These are phyloP conservation scores for Lepisosteus osseus DNA, from an alignment of 2,113 vertebrate species.

Conservation along the genomic window DNA sequence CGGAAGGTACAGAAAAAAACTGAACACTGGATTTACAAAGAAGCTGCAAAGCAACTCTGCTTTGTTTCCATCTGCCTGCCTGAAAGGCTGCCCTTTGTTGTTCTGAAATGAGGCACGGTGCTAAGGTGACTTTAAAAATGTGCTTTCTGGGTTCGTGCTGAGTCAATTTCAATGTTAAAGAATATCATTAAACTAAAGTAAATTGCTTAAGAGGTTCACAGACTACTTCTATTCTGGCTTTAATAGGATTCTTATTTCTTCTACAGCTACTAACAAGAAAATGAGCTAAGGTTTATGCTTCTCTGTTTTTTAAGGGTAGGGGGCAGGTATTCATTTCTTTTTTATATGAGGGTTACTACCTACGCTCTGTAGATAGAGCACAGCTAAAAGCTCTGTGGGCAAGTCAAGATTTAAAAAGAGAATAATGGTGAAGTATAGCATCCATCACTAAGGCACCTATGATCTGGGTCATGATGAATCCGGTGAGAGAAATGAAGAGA, in stretches of 20 bases:
- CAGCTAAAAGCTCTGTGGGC: too few species aligned
- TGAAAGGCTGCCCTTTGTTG: background rate
- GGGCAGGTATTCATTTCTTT: too few species aligned
- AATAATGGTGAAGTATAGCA: too few species aligned
- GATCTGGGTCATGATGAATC: too few species aligned
- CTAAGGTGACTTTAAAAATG: slow-evolving; percentile 1
- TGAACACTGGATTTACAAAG: background rate
- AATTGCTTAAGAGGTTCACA: background rate
- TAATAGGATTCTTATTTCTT: background rate
- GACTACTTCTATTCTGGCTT: background rate
- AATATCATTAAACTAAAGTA: background rate
- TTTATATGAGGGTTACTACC: too few species aligned
- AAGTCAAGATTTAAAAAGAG: too few species aligned
- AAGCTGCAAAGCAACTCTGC: background rate
- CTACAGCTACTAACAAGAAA: too few species aligned
- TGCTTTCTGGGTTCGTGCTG: background rate
- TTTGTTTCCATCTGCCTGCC: background rate
- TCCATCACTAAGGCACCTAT: too few species aligned
- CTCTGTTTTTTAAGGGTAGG: too few species aligned
- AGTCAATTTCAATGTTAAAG: background rate
- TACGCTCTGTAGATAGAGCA: too few species aligned
- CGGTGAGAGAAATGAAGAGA: too few species aligned
- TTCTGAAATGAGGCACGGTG: background rate
- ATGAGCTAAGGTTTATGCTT: too few species aligned
- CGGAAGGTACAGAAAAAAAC: background rate